These are phyloP conservation scores for Cisticola juncidis DNA, from an alignment of 2,113 vertebrate species.

Conservation along the genomic window DNA sequence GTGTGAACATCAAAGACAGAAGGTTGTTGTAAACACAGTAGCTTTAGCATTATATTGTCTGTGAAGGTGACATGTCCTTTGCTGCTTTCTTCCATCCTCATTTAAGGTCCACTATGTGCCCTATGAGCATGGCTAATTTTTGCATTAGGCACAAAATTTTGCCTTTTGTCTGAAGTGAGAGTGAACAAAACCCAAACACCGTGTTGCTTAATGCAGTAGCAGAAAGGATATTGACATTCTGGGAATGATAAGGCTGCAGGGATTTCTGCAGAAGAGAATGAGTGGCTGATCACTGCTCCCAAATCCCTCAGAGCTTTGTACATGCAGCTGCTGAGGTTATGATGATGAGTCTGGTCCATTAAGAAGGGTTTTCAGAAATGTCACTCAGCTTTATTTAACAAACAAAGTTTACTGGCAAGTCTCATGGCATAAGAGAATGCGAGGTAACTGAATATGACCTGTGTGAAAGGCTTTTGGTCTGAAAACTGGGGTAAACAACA, in stretches of 20 bases:
- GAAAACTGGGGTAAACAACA: neutral
- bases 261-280: conserved; percentile 17
- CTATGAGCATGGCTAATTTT: neutral
- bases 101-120: neutral
- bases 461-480: neutral
- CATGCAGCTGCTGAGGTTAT: neutral
- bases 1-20: neutral
- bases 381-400: conserved; percentile 27
- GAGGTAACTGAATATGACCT: neutral
- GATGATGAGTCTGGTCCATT: neutral
- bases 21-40: neutral
- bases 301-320: neutral
- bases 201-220: neutral
- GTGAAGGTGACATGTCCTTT: neutral
- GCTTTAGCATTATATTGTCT: neutral
- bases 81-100: neutral
- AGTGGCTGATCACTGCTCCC: neutral
- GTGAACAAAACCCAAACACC: neutral
- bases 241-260: neutral
- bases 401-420: neutral
- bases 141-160: neutral
- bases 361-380: conserved; percentile 38
- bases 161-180: neutral
- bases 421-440: neutral
- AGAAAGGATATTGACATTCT: neutral